Conservation (phyloP, 2,888 invertebrate genomes). For the Aporophyla nigra region DNA sequence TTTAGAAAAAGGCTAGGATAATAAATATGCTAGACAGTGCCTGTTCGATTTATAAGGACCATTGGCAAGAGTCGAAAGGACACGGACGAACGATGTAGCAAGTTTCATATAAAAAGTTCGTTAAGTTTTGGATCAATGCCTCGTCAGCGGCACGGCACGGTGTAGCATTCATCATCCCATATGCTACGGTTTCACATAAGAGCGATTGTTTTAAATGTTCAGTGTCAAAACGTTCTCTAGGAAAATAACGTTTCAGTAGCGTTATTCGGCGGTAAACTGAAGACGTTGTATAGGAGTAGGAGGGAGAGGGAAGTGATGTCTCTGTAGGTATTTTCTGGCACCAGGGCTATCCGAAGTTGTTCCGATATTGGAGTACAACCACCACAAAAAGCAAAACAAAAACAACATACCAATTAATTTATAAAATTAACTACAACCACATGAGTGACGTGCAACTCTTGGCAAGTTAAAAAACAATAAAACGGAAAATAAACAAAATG, state of each 20-base stretch:
- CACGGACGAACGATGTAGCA: not conserved
- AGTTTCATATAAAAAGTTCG: no score
- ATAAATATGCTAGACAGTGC: not conserved
- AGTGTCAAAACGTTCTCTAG: no score
- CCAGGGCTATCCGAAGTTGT: not conserved
- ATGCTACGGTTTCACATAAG: no score
- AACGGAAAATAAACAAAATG: slow-evolving; percentile 69
- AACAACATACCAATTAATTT: not conserved
- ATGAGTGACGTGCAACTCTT: not conserved
- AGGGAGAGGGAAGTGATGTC: not conserved
- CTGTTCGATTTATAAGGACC: not conserved
- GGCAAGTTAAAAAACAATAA: not conserved
- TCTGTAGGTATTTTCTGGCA: not conserved
- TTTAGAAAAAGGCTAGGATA: no score
- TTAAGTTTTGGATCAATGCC: no score
- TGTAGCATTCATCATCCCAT: not conserved
- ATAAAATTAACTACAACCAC: not conserved
- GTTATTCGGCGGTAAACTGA: not conserved
- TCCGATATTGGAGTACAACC: not conserved
- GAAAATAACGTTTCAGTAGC: not conserved
- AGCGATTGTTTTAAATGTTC: no score
- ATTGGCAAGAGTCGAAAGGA: not conserved
- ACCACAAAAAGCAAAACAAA: not conserved
- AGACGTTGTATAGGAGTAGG: not conserved
- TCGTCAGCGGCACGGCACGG: no score